Conservation (phyloP, 2,113 vertebrate species). For the Labrus mixtus region DNA sequence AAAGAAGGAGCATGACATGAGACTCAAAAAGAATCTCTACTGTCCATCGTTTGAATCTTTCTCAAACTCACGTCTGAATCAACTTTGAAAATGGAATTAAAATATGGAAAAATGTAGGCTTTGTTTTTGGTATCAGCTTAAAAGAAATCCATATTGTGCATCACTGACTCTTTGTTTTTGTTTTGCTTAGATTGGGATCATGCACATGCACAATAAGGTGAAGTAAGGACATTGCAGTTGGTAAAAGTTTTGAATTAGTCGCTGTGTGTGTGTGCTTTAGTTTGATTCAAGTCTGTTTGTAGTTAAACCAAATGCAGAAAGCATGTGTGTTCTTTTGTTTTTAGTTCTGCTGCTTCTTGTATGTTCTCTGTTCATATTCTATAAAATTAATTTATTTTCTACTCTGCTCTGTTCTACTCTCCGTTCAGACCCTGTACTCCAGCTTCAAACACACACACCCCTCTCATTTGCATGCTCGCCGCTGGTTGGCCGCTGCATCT, state of each 20-base stretch:
- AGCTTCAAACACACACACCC: conserved; percentile 72
- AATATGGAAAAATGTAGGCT: too few relatives aligned
- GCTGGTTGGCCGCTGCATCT: conserved; percentile 72
- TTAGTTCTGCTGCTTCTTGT: not conserved
- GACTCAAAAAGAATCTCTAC: too few relatives aligned
- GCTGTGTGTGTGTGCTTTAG: not conserved
- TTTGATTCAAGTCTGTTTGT: not conserved
- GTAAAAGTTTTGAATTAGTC: not conserved
- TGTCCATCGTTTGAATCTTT: too few relatives aligned
- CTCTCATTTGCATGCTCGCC: conserved; percentile 70
- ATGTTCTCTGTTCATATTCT: not conserved
- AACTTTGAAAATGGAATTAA: too few relatives aligned
- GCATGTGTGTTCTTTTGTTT: not conserved
- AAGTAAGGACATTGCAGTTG: not conserved
- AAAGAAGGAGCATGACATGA: too few relatives aligned
- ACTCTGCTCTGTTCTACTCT: conserved; percentile 65
- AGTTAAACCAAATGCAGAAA: not conserved
- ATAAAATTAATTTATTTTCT: conserved; percentile 12
- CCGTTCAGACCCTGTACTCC: conserved; percentile 86
- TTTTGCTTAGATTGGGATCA: not conserved
- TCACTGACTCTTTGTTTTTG: not conserved
- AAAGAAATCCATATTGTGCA: not conserved
- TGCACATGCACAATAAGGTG: not conserved
- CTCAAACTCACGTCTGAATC: too few relatives aligned
- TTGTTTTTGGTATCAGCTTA: too few relatives aligned